Base-by-base conservation (phyloP, 2,888 invertebrate genomes). In the Norana najaformis region DNA sequence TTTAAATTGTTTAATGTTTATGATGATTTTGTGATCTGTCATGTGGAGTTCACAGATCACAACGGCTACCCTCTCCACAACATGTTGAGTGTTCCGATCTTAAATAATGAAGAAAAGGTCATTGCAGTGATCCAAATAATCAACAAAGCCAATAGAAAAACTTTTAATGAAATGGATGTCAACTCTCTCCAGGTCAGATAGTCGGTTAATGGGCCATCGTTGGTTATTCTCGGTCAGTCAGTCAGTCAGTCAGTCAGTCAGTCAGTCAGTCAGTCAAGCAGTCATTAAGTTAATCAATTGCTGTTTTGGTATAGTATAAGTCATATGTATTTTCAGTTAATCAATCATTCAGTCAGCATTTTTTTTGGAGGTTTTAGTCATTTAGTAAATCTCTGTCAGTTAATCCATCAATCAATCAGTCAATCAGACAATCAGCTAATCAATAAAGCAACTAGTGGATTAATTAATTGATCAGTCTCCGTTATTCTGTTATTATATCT, bases 61-160 rank as follows among this genome's bases (percentile, higher is more conserved):
- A 92, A 92, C 41, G 92, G 92, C 38, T 92, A 91, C 35, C 69
- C 90, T 82, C 90, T 91, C 30, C 90, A 90, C 34, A 97, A 97
- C 53, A 97, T 98, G 94, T 96, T 98, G 4, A 98, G 98, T 93
- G 97, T 98, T 97, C 98, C 98, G 13, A 98, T 98, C 92, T 97
- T 97, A 83, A 98, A 98, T 94, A 97, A 97, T 1, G 97, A 98
- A 94, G 97, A 97, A 93, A 96, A 96, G 91, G 97, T 98, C 13
- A 97, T 98, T 93, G 98, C 97, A 37, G 98, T 98, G 18, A 97
- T 98, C 18, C 98, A 98, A 94, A 96, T 98, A 91, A 98, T 98
- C 90, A 98, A 98, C 95, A 98, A 98, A 96, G 97, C 97, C 94
- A 97, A 97, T 93, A 97, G 97, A 0, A 96, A 96, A 90, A 97